Conservation (phyloP, 2,888 invertebrate species). For the Sthenelais limicola region DNA sequence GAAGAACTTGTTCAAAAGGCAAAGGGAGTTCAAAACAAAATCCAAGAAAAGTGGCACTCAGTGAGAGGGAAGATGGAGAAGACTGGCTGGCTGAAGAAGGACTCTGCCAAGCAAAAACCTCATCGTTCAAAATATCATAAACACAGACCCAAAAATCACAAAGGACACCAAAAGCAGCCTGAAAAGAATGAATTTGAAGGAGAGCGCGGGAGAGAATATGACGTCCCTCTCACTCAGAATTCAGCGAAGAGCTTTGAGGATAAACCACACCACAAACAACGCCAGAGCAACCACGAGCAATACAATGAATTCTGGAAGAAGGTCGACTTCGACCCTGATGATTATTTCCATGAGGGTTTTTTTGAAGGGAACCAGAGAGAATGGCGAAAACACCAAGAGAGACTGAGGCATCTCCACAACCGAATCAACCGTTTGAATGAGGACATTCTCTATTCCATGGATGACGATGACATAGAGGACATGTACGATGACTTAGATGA, state of each 20-base stretch:
- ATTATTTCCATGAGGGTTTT: conserved; percentile 49
- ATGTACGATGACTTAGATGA: conserved; percentile 52
- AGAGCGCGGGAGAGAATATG: background rate
- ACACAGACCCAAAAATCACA: background rate
- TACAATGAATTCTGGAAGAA: conserved; percentile 48
- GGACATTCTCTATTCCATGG: conserved; percentile 47
- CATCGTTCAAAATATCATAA: background rate
- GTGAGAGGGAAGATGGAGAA: conserved; percentile 40
- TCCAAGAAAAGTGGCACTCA: conserved; percentile 33
- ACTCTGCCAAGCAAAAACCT: background rate
- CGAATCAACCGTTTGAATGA: conserved; percentile 47
- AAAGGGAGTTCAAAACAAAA: conserved; percentile 16
- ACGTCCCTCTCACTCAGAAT: background rate
- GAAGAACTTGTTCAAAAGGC: conserved; percentile 30
- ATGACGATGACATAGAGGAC: conserved; percentile 52
- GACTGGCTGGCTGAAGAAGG: background rate
- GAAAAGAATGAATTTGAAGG: background rate
- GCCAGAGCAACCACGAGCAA: conserved; percentile 32
- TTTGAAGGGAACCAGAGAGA: conserved; percentile 48
- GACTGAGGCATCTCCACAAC: conserved; percentile 44
- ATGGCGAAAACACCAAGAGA: conserved; percentile 50
- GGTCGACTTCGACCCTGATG: conserved; percentile 48
- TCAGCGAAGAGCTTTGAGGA: conserved; percentile 35
- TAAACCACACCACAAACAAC: conserved; percentile 48
- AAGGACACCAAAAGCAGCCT: background rate